Evolutionary conservation across 2,113 vertebrate genomes (phyloP), one percentile per base, ranked within the genome.

Genomic region (Carlito syrichta): DNA sequence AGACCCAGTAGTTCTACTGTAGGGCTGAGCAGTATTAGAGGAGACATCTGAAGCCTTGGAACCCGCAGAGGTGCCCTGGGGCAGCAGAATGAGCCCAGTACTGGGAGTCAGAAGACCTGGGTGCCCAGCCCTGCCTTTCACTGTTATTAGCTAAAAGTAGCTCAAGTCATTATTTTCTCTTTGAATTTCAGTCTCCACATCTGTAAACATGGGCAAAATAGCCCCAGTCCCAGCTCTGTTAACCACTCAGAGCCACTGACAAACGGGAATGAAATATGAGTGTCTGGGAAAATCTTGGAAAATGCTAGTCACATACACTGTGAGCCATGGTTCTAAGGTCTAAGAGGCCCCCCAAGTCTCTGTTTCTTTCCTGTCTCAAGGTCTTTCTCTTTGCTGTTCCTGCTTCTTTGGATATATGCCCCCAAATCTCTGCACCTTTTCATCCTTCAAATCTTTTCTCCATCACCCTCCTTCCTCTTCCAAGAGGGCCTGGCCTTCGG

Each of bases 291-390:
- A 89, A 7, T 2, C 38, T 54, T 22, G 9, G 83, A 38, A 78
- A 60, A 17, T 1, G 3, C 40, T 71, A 4, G 5, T 17, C 32
- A 43, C 5, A 17, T 8, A 2, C 6, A 1, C 5, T 23, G 50
- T 25, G 17, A 8, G 2, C 60, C 10, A 16, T 0, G 0, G 4
- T 22, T n/a, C 23, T 4, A 4, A n/a, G 66, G 8, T 7, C 20
- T 5, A 40, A 85, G 30, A 54, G 17, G 17, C 43, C 27, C 1
- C 3, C 1, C 0, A 3, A 14, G 27, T 5, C 19, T 52, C 58
- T 62, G 19, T 22, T 35, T 6, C 25, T 78, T 56, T 52, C 25
- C 54, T 6, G 0, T 50, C 19, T 38, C 22, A 4, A 32, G 48
- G 32, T 35, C 63, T 85, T 84, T 35, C 16, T 71, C 48, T 78